Evolutionary conservation across 53 echinoderm and acorn worm species (phyloP), one percentile per base, ranked within the genome.

Genomic region (Patiria pectinifera): DNA sequence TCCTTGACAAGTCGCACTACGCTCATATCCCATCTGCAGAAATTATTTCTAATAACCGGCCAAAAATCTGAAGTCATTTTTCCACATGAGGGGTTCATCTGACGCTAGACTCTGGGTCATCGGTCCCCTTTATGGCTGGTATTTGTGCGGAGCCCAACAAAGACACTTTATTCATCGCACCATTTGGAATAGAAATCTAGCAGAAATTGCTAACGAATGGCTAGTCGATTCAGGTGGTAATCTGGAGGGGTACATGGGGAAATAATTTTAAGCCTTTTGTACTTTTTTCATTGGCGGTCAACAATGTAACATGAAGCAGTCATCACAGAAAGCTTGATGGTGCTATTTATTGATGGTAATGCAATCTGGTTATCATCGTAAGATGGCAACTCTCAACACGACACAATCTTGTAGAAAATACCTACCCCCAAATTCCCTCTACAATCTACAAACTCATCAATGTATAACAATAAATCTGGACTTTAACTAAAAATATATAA

Each of bases 161-260:
- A 88, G 88, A 88, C 88, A 61, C 78, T 60, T 88, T 88, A 88
- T 88, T 88, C 88, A 88, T 88, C 88, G 62, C 77, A 45, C 88
- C 88, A 88, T 88, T 88, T 88, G 88, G 88, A 88, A 88, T 88
- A 88, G 43, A 44, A 59, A 88, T 88, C 77, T 76, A 3, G 44
- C 59, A 26, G 35, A 88, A 88, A 88, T 88, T 88, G 78, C 26
- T 71, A 62, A 78, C 88, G 78, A 88, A 88, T 88, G 88, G 61
- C 46, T 10, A 18, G 26, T 23, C 18, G 78, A 61, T 49, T 88
- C 77, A 77, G 88, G 88, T 88, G 88, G 79, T 60, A 77, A 88
- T 76, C 61, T 88, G 19, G 61, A 78, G 53, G 77, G 23, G 59
- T 35, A 44, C 88, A 88, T 77, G 88, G 77, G 26, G 45, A 78